Conservation (phyloP, 2,888 invertebrate species). For the Pyrochroa serraticornis region DNA sequence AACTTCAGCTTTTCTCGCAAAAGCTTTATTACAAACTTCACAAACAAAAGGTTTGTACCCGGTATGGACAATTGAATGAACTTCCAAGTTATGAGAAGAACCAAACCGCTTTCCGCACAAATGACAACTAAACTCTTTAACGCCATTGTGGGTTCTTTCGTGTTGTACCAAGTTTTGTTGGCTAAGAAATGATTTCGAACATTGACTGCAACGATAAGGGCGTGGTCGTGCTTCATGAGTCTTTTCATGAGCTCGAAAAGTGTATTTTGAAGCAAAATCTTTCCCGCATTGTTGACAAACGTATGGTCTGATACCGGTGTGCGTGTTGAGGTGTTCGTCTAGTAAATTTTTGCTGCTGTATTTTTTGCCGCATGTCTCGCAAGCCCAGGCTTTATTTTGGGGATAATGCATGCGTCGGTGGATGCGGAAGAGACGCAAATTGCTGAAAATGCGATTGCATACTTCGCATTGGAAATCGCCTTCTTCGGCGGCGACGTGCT, state of each 20-base stretch:
- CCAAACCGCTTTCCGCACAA: conserved; percentile 79
- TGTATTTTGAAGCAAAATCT: conserved; percentile 80
- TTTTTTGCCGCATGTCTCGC: conserved; percentile 69
- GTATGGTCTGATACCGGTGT: conserved; percentile 72
- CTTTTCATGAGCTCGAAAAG: conserved; percentile 75
- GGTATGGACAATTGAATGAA: conserved; percentile 80
- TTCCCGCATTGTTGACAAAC: conserved; percentile 71
- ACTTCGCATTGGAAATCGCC: conserved; percentile 70
- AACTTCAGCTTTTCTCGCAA: conserved; percentile 78
- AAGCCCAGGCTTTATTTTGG: conserved; percentile 67
- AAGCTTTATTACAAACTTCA: conserved; percentile 73
- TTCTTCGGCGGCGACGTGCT: conserved; percentile 66
- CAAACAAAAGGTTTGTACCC: conserved; percentile 76
- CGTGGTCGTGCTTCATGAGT: conserved; percentile 73
- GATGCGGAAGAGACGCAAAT: conserved; percentile 65
- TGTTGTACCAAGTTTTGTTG: conserved; percentile 78
- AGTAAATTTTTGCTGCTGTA: conserved; percentile 73
- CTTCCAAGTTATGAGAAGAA: conserved; percentile 72
- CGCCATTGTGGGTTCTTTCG: conserved; percentile 73
- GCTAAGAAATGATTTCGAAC: conserved; percentile 77
- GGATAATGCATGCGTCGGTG: conserved; percentile 71
- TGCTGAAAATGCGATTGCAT: conserved; percentile 67
- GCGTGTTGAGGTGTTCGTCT: conserved; percentile 75
- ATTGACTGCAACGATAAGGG: conserved; percentile 71
- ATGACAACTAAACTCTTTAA: conserved; percentile 73